Evolutionary conservation across 2,888 invertebrate species (phyloP), one percentile per base, ranked within the genome.

Genomic region (Biston stratarius): DNA sequence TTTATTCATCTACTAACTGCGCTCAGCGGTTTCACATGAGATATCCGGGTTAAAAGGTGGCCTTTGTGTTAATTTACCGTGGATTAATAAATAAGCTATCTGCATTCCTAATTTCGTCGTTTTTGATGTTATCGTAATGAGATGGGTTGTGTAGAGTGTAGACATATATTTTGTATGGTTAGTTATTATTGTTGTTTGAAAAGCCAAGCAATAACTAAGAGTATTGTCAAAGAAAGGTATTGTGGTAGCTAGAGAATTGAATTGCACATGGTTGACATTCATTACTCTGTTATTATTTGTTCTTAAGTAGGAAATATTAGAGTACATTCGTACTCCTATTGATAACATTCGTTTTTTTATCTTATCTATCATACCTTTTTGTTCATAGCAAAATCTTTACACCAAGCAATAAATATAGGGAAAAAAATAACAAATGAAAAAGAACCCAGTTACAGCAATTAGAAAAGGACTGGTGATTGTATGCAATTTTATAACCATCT

Each of bases 281-380:
- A 51, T 33, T 34, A 8, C 8, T 9, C 36, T 7, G 9, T 36
- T n/a, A 52, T 36, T 34, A 36, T 33, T 51, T 7, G 36, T 34
- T 52, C 24, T 33, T 36, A 7, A 36, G 51, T 36, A n/a, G n/a
- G 51, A 6, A 34, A 12, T 51, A 34, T 51, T 9, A 36, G 8
- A 36, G 36, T 36, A n/a, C 24, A 11, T 47, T 10, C 6, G 34
- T 34, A 51, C 51, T 51, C 14, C 14, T 10, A 52, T 14, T 52
- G 52, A 52, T 52, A 52, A 52, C 14, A 36, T 36, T 52, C n/a
- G 36, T 36, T 52, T 36, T 44, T 52, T 52, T 48, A 34, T 52
- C 52, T 52, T 36, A 52, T 52, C 52, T 36, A 36, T 36, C 36
- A n/a, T 52, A n/a, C 14, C 33, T 36, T 52, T 38, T 12, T 14